Evolutionary conservation across 2,888 invertebrate genomes (phyloP).

Genomic region (Athrips mouffetella): DNA sequence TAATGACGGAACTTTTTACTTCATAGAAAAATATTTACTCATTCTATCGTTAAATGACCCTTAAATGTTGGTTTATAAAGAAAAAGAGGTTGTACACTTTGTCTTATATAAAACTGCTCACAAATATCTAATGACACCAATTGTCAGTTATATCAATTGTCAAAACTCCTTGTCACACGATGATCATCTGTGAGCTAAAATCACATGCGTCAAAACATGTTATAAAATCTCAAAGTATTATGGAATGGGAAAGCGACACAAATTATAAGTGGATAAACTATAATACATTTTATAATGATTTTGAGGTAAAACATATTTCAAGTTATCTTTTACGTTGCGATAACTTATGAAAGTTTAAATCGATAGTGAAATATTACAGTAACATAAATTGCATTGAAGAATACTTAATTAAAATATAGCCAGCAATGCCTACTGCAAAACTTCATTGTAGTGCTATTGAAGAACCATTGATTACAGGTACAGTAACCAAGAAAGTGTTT

Average conservation of each 20-base stretch:
- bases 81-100: background rate
- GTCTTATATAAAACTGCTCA: too few species aligned
- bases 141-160: background rate
- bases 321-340: background rate
- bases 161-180: slow-evolving; percentile 2
- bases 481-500: slow-evolving; percentile 44
- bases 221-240: slow-evolving; percentile 5
- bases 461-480: slow-evolving; percentile 31
- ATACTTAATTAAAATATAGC: background rate
- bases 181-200: background rate
- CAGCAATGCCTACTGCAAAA: slow-evolving; percentile 20
- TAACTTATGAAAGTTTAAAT: slow-evolving; percentile 3
- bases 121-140: background rate
- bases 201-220: background rate
- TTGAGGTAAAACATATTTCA: slow-evolving; percentile 33
- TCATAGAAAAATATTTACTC: background rate
- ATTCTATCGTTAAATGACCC: too few species aligned
- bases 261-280: slow-evolving; percentile 27
- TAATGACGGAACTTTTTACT: too few species aligned
- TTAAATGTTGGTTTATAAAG: too few species aligned
- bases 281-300: slow-evolving; percentile 39
- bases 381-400: slow-evolving; percentile 1
- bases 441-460: slow-evolving; percentile 15
- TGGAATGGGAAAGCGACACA: slow-evolving; percentile 5
- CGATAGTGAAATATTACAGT: background rate